Percentiles rank a stretch among this genome's conserved stretches.
Conservation (phyloP, 1,140 invertebrate species). For the Diorhabda elongata region DNA sequence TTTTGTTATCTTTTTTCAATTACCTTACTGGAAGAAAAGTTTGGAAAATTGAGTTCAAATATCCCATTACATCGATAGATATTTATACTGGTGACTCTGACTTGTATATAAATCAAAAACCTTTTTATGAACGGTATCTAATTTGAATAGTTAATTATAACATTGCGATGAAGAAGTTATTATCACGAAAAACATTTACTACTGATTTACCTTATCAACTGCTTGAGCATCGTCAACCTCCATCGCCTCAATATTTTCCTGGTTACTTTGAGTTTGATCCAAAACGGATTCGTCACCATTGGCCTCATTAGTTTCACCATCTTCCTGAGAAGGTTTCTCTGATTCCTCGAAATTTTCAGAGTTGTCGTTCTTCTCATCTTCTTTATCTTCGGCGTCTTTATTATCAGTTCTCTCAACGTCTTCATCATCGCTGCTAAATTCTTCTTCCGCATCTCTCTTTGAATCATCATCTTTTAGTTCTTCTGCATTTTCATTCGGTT, state of each 20-base stretch:
- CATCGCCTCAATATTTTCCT: conserved; percentile 48
- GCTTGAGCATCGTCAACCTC: conserved; percentile 46
- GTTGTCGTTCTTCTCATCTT: conserved; percentile 35
- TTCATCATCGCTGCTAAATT: conserved; percentile 41
- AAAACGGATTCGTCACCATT: conserved; percentile 40
- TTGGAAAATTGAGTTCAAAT: no score
- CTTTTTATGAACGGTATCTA: no score
- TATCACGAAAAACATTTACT: background rate
- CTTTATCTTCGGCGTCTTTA: conserved; percentile 45
- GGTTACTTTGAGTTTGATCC: conserved; percentile 46
- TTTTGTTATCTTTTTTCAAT: no score
- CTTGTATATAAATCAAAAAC: no score
- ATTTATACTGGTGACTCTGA: no score
- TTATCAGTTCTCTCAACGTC: conserved; percentile 48
- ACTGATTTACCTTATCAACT: conserved; percentile 38
- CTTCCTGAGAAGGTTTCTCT: conserved; percentile 27
- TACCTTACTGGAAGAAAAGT: no score
- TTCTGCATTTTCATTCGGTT: conserved; percentile 49
- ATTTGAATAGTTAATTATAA: no score
- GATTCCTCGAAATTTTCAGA: conserved; percentile 32
- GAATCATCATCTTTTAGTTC: conserved; percentile 42
- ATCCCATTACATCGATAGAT: no score
- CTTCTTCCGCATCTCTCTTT: conserved; percentile 41
- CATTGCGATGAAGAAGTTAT: no score
- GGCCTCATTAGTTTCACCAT: conserved; percentile 10